Percentiles rank a stretch among this genome's conserved stretches.
These are phyloP conservation scores for Thymelicus acteon DNA, from an alignment of 2,888 invertebrate genomes.

Conservation along the genomic window DNA sequence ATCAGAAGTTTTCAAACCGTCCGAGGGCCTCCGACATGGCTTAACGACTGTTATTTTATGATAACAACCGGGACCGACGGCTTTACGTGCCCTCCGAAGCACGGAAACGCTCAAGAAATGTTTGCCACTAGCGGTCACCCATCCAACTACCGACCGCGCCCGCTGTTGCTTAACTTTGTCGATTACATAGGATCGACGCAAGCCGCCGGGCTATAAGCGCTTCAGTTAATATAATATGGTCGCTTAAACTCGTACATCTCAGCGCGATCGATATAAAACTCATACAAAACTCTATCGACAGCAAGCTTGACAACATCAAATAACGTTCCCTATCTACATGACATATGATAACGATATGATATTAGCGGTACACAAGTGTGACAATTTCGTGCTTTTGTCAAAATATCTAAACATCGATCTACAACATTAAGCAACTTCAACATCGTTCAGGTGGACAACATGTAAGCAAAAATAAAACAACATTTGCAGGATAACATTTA, in stretches of 20 bases:
- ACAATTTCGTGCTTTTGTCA: constrained; percentile 15
- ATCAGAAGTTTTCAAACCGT: too few species aligned
- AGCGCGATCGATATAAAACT: constrained; percentile 29
- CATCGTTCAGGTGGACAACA: constrained; percentile 47
- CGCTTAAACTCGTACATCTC: constrained; percentile 14
- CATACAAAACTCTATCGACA: constrained; percentile 16
- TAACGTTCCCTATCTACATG: constrained; percentile 24
- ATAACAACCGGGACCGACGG: too few species aligned
- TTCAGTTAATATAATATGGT: constrained; percentile 1
- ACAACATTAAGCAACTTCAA: constrained; percentile 36
- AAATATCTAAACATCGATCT: constrained; percentile 43
- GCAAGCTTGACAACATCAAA: not conserved
- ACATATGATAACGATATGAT: constrained; percentile 19
- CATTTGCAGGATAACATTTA: constrained; percentile 75
- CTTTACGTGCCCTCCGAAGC: too few species aligned
- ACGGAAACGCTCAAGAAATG: too few species aligned
- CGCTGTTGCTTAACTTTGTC: too few species aligned
- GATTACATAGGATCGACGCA: too few species aligned
- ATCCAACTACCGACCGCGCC: too few species aligned
- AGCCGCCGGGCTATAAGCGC: too few species aligned
- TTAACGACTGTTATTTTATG: too few species aligned
- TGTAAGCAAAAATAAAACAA: constrained; percentile 79
- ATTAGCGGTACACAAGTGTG: constrained; percentile 13
- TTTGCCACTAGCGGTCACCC: too few species aligned
- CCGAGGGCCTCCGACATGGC: too few species aligned